These are phyloP conservation scores for Trichogramma evanescens DNA, from an alignment of 2,888 invertebrate genomes.

Conservation along the genomic window DNA sequence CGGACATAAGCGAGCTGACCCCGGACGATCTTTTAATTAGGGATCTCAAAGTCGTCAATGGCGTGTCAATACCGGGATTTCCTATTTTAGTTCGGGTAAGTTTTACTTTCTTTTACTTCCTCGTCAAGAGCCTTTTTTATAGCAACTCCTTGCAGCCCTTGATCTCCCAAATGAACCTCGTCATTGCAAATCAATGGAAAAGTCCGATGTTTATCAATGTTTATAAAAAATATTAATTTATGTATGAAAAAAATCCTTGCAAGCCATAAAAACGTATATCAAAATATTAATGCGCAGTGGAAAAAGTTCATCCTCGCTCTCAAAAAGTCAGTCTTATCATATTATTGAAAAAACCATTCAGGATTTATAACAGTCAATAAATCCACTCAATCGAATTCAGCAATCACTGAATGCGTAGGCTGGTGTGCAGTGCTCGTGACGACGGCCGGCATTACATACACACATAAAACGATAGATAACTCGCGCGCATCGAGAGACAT, in stretches of 20 bases:
- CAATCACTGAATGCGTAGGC: slow-evolving; percentile 12
- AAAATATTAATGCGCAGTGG: neutral
- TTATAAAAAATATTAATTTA: neutral
- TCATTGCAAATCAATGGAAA: neutral
- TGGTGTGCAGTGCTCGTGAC: neutral
- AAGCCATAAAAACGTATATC: slow-evolving; percentile 5
- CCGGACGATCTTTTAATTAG: slow-evolving; percentile 64
- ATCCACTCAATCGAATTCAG: slow-evolving; percentile 20
- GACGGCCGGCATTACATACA: too few species aligned
- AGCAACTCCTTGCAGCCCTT: neutral
- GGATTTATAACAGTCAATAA: slow-evolving; percentile 15
- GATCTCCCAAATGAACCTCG: neutral
- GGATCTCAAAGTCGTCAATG: slow-evolving; percentile 64
- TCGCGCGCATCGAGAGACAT: slow-evolving; percentile 4
- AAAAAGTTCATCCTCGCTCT: too few species aligned
- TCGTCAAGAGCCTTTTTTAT: neutral
- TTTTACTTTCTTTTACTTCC: neutral
- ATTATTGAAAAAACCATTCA: too few species aligned
- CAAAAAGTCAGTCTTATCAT: too few species aligned
- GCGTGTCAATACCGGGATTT: slow-evolving; percentile 55
- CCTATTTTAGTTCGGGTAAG: slow-evolving; percentile 60
- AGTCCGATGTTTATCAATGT: neutral
- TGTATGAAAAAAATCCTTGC: slow-evolving; percentile 2
- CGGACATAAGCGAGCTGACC: slow-evolving; percentile 60
- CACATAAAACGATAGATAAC: neutral